Conservation (phyloP, 2,113 vertebrate genomes). For the Sylvilagus bachmani region DNA sequence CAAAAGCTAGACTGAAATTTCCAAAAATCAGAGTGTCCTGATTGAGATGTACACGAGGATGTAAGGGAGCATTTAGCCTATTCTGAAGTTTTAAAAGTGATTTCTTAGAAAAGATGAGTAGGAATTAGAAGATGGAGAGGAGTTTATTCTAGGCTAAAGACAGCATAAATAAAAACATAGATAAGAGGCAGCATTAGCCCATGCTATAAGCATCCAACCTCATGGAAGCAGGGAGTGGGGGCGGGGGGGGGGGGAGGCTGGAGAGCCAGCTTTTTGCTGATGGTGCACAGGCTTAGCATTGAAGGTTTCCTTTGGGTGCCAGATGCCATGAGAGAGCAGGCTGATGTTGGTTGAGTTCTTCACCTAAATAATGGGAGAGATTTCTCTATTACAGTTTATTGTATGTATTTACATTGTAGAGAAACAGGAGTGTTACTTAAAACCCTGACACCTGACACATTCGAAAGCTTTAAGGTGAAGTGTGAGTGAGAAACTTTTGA, state of each 20-base stretch:
- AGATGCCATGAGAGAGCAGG: too few species aligned
- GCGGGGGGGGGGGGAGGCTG: too few species aligned
- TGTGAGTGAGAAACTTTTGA: not conserved
- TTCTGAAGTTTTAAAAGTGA: not conserved
- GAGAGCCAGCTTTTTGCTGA: too few species aligned
- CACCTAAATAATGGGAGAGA: not conserved
- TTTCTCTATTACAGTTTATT: not conserved
- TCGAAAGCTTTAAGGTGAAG: not conserved
- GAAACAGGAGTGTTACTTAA: not conserved
- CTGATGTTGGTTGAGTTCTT: not conserved
- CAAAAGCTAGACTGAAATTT: not conserved
- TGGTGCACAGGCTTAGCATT: too few species aligned
- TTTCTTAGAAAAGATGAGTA: conserved; percentile 23
- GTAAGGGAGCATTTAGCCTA: not conserved
- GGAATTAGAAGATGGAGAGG: not conserved
- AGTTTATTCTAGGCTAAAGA: not conserved
- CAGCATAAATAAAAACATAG: not conserved
- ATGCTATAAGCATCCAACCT: too few species aligned
- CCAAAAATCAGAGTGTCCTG: not conserved
- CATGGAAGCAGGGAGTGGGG: too few species aligned
- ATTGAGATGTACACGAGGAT: too few species aligned
- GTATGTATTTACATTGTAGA: not conserved
- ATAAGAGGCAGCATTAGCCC: not conserved
- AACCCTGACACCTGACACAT: not conserved
- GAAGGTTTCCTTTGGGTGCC: too few species aligned